Conservation (phyloP, 2,888 invertebrate species). For the Neoaliturus tenellus region DNA sequence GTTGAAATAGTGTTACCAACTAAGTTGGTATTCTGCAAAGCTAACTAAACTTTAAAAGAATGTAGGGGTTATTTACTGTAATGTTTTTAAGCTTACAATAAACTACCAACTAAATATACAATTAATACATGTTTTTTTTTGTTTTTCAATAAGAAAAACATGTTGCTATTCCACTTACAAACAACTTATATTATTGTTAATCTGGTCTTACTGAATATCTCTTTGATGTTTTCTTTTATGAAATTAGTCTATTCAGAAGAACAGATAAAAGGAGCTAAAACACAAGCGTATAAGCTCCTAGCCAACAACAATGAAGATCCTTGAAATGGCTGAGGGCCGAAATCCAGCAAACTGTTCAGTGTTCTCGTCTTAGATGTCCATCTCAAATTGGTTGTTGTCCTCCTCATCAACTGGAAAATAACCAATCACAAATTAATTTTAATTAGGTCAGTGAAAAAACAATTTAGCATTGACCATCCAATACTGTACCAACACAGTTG, state of each 20-base stretch:
- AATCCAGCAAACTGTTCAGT: background rate
- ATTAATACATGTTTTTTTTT: background rate
- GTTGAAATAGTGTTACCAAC: no score
- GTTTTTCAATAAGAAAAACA: background rate
- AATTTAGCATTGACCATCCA: no score
- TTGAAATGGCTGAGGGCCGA: background rate
- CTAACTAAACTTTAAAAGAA: background rate
- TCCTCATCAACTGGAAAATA: slow-evolving; percentile 69
- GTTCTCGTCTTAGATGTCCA: slow-evolving; percentile 71
- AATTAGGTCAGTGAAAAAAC: background rate
- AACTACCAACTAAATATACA: background rate
- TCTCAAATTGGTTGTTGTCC: slow-evolving; percentile 72
- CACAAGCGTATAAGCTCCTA: background rate
- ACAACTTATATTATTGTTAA: background rate
- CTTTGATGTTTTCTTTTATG: background rate
- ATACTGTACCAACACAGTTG: no score
- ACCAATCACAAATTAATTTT: background rate
- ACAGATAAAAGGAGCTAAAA: slow-evolving; percentile 16
- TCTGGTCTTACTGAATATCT: background rate
- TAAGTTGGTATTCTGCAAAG: background rate
- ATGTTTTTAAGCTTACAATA: background rate
- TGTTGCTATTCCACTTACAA: background rate
- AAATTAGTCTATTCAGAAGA: background rate
- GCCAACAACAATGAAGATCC: background rate
- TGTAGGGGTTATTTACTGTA: background rate